Conservation (phyloP, 2,113 vertebrate species). For the Pachycephala philippinensis region DNA sequence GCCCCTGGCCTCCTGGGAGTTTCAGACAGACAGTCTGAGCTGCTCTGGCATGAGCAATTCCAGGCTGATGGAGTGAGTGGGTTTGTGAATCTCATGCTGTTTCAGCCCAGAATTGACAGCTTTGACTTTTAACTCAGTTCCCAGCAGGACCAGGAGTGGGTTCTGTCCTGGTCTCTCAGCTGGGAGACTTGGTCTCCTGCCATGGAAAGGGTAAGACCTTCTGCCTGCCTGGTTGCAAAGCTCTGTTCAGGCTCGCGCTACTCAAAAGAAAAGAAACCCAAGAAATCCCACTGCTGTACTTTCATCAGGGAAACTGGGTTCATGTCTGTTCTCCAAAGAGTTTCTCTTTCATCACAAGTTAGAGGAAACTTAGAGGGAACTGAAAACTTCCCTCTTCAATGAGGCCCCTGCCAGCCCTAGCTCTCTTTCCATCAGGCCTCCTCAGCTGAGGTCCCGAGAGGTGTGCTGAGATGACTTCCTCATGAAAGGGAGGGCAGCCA, state of each 20-base stretch:
- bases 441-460: not conserved
- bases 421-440: not conserved
- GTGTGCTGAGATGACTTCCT: not conserved
- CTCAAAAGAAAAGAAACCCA: not conserved
- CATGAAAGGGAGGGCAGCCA: not conserved
- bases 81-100: not conserved
- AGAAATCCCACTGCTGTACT: not conserved
- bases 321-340: not conserved
- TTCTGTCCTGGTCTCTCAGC: conserved; percentile 3
- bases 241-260: not conserved
- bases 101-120: not conserved
- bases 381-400: not conserved
- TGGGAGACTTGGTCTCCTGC: not conserved
- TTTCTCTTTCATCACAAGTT: not conserved
- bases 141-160: not conserved
- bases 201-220: conserved; percentile 7
- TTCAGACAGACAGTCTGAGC: not conserved
- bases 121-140: conserved; percentile 4
- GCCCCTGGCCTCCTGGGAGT: not conserved
- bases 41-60: not conserved
- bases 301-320: conserved; percentile 9
- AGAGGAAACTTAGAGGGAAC: not conserved
- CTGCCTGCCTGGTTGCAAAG: not conserved
- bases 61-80: not conserved
- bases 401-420: not conserved